A percentile compares a stretch with the other conserved stretches of the same genome.
These are phyloP conservation scores for Pteruthius melanotis DNA, from an alignment of 2,113 vertebrate species.

Conservation along the genomic window DNA sequence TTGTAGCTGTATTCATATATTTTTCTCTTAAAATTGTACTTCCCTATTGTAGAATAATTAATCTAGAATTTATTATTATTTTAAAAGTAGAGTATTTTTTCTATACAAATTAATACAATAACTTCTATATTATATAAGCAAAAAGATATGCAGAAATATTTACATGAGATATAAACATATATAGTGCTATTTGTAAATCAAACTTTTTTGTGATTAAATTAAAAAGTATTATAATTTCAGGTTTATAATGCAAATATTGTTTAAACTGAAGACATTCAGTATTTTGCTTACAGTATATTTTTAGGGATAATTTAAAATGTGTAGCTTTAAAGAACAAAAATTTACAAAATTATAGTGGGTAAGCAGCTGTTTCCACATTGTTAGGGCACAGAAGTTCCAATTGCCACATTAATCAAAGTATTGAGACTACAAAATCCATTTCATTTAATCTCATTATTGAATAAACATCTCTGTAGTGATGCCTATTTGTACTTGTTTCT, in stretches of 20 bases:
- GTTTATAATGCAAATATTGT: constrained; percentile 66
- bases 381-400: constrained; percentile 66
- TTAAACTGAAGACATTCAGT: constrained; percentile 63
- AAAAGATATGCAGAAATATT: constrained; percentile 60
- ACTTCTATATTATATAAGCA: constrained; percentile 53
- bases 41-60: constrained; percentile 47
- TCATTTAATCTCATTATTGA: constrained; percentile 77
- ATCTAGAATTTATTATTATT: constrained; percentile 51
- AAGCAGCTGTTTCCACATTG: constrained; percentile 68
- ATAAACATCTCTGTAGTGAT: constrained; percentile 76
- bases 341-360: constrained; percentile 51
- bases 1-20: background rate
- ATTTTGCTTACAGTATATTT: constrained; percentile 73
- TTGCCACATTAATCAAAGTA: constrained; percentile 70
- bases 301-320: constrained; percentile 62
- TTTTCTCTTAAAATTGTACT: constrained; percentile 5
- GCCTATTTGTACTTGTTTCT: constrained; percentile 80
- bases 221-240: constrained; percentile 60
- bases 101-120: constrained; percentile 56
- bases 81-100: constrained; percentile 19
- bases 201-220: constrained; percentile 60
- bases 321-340: constrained; percentile 57
- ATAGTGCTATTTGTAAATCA: constrained; percentile 67
- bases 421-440: constrained; percentile 71
- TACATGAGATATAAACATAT: constrained; percentile 19